Evolutionary conservation across 2,113 vertebrate species (phyloP).

Genomic region (Cepphus grylle): DNA sequence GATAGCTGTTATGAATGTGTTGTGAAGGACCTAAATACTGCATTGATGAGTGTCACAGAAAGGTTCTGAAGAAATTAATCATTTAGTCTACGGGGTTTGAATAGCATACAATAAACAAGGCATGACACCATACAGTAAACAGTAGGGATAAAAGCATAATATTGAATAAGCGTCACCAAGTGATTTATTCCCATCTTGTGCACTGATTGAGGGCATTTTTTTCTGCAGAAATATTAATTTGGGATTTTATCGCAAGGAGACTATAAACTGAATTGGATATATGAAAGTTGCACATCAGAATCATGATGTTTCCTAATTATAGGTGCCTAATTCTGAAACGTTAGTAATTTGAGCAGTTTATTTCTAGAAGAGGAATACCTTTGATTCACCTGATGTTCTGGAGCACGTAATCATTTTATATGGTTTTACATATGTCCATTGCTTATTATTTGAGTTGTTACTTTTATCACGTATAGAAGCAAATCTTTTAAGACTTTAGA

Average conservation of each 20-base stretch:
- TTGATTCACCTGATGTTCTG: background rate
- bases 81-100: background rate
- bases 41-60: background rate
- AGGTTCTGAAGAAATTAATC: constrained; percentile 30
- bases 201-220: background rate
- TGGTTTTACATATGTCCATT: background rate
- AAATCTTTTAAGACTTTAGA: background rate
- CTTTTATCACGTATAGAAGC: background rate
- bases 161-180: background rate
- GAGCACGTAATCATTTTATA: background rate
- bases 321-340: background rate
- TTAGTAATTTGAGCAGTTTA: background rate
- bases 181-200: background rate
- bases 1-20: background rate
- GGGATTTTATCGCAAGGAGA: background rate
- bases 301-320: background rate
- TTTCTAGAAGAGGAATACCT: background rate
- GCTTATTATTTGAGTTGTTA: background rate
- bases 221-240: background rate
- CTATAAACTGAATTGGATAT: background rate
- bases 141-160: background rate
- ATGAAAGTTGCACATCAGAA: background rate
- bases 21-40: background rate
- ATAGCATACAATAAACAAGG: background rate
- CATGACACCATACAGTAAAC: background rate